These are phyloP conservation scores for Trochalopteron elliotii DNA, from an alignment of 2,113 vertebrate genomes.

Conservation along the genomic window DNA sequence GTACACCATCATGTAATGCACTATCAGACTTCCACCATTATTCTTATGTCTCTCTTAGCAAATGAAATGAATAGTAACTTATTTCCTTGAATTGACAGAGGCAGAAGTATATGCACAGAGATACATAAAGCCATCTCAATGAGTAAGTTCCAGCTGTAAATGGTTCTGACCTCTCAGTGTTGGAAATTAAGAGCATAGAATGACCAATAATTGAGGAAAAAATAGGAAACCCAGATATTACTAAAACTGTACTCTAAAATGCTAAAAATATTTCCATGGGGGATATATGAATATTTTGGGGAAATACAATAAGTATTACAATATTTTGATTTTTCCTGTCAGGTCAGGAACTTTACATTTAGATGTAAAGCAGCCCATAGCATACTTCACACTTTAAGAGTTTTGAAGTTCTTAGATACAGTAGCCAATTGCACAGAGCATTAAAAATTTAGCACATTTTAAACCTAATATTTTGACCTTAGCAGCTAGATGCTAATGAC, in stretches of 20 bases:
- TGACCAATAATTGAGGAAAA: neutral
- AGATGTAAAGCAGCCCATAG: neutral
- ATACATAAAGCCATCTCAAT: neutral
- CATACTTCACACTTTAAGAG: neutral
- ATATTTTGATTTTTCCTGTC: neutral
- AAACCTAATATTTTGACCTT: neutral
- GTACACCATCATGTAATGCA: neutral
- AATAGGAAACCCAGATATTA: neutral
- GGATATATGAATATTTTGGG: neutral
- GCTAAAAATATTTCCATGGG: neutral
- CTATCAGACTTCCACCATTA: neutral
- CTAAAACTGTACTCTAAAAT: neutral
- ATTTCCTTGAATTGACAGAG: neutral
- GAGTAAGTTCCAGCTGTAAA: neutral
- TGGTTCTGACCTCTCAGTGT: neutral
- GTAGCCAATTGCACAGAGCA: neutral
- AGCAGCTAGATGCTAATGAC: neutral
- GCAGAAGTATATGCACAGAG: neutral
- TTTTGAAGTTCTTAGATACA: neutral
- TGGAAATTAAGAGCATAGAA: neutral
- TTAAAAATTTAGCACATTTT: neutral
- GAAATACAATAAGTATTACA: neutral
- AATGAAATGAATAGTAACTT: neutral
- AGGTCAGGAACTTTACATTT: neutral
- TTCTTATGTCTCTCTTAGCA: neutral